Base-by-base conservation (phyloP, 2,888 invertebrate genomes). In the Trichogramma dendrolimi region DNA sequence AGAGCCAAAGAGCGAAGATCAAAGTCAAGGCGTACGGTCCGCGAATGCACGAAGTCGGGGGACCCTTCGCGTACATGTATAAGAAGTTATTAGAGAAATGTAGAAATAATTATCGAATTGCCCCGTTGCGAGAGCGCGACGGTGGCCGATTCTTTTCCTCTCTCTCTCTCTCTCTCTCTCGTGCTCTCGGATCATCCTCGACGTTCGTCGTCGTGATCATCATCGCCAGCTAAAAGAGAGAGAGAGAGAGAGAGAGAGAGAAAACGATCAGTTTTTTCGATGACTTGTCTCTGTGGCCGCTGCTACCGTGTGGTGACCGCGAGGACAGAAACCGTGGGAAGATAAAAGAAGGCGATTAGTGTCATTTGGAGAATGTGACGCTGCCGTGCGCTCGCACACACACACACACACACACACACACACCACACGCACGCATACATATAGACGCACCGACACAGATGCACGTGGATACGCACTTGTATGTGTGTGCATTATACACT, bases 321-420 rank as follows among this genome's bases (percentile, higher is more conserved):
- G 71, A 71, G 70, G 27, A 27, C 27, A 27, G 27, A 27, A 74
- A 78, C 76, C 77, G 78, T 78, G 79, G 78, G 77, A 78, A 78
- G 77, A 76, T 77, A 78, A 77, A 77, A 75, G 74, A 74, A 77
- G 76, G 74, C 77, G 77, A 78, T 78, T 76, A 77, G 77, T 76
- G 76, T 77, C 77, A 76, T 78, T 77, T 71, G 75, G 73, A 73
- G 78, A 78, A 78, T 75, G 75, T 72, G 61, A 47, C 47, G 57
- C 61, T 53, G 58, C 47, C 40, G 14, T 41, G 58, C 46, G 5
- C 44, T 43, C 41, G 46, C 51, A 14, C 8, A 42, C 8, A 40
- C 43, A 50, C 58, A 55, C 58, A 64, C 58, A 57, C 58, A 59
- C 60, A 51, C 58, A 42, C 55, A 14, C 57, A 43, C 51, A 41